A percentile compares a stretch with the other conserved stretches of the same genome.
Evolutionary conservation across 1,140 invertebrate genomes (phyloP).

Genomic region (Drosophila busckii): DNA sequence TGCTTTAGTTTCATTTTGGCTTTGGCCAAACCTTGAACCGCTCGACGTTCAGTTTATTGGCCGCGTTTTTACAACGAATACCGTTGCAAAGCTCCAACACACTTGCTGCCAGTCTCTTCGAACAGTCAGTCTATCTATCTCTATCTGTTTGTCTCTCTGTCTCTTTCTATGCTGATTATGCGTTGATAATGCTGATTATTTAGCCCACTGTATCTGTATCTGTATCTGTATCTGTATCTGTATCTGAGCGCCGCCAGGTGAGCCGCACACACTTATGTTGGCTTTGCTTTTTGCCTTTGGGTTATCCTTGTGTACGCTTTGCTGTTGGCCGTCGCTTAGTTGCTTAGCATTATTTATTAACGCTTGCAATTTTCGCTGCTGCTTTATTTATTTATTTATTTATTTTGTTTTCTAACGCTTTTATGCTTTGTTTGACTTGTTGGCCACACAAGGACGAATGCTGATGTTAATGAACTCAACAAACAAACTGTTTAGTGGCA

Average conservation of each 20-base stretch:
- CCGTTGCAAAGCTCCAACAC: slow-evolving; percentile 64
- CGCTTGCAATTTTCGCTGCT: slow-evolving; percentile 44
- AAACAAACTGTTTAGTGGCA: slow-evolving; percentile 54
- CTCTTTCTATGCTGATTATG: slow-evolving; percentile 14
- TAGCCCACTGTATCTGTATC: too few species aligned
- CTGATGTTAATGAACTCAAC: slow-evolving; percentile 72
- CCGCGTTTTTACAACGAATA: slow-evolving; percentile 78
- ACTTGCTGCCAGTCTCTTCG: slow-evolving; percentile 7
- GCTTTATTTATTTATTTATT: slow-evolving; percentile 8
- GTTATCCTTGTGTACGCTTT: too few species aligned
- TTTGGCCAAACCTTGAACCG: slow-evolving; percentile 78
- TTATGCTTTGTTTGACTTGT: slow-evolving; percentile 41
- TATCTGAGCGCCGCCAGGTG: too few species aligned
- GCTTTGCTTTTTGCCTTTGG: slow-evolving; percentile 11
- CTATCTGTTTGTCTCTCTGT: too few species aligned
- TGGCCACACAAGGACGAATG: slow-evolving; percentile 65
- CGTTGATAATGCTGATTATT: slow-evolving; percentile 18
- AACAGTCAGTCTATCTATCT: slow-evolving; percentile 13
- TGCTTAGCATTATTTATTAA: slow-evolving; percentile 56
- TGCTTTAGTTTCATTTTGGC: slow-evolving; percentile 66
- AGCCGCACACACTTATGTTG: too few species aligned
- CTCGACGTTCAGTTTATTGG: slow-evolving; percentile 75
- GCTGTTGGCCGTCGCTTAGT: slow-evolving; percentile 31
- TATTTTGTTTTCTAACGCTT: slow-evolving; percentile 1
- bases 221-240: too few species aligned